Evolutionary conservation across 2,888 invertebrate genomes (phyloP).

Genomic region (Hypomecis punctinalis): DNA sequence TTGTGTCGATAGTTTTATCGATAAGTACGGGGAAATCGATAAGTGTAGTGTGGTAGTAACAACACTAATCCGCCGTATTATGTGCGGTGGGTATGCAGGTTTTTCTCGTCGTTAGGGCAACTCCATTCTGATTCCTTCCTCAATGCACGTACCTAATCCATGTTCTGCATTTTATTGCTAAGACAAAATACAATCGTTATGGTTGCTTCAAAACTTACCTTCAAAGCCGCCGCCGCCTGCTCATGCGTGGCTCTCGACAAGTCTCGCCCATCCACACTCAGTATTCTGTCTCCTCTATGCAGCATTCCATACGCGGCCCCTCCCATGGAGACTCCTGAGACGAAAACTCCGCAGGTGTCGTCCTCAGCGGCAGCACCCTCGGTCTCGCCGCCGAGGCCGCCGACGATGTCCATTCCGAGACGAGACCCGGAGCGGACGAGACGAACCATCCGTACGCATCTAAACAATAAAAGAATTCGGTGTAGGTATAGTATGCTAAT

Average conservation of each 20-base stretch:
- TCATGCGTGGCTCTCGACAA: slow-evolving; percentile 91
- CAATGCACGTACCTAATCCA: too few species aligned
- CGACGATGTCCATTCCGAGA: slow-evolving; percentile 82
- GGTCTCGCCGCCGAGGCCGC: slow-evolving; percentile 75
- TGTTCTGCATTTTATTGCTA: too few species aligned
- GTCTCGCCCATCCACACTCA: slow-evolving; percentile 91
- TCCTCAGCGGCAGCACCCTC: slow-evolving; percentile 66
- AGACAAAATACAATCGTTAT: too few species aligned
- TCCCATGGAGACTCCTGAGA: slow-evolving; percentile 75
- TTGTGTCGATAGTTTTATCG: too few species aligned
- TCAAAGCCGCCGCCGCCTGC: slow-evolving; percentile 88
- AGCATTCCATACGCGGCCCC: slow-evolving; percentile 81
- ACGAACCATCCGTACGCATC: slow-evolving; percentile 80
- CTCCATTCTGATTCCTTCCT: too few species aligned
- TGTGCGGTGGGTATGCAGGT: too few species aligned
- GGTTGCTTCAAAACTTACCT: slow-evolving; percentile 55
- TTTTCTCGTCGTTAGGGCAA: too few species aligned
- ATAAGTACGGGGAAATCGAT: too few species aligned
- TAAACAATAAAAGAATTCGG: slow-evolving; percentile 46
- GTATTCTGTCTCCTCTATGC: slow-evolving; percentile 89
- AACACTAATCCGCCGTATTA: too few species aligned
- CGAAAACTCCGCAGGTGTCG: slow-evolving; percentile 79
- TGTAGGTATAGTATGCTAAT: neutral
- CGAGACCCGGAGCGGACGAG: slow-evolving; percentile 79
- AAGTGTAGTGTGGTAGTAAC: too few species aligned